Evolutionary conservation across 1,140 invertebrate genomes (phyloP).

Genomic region (Bombyx mandarina): DNA sequence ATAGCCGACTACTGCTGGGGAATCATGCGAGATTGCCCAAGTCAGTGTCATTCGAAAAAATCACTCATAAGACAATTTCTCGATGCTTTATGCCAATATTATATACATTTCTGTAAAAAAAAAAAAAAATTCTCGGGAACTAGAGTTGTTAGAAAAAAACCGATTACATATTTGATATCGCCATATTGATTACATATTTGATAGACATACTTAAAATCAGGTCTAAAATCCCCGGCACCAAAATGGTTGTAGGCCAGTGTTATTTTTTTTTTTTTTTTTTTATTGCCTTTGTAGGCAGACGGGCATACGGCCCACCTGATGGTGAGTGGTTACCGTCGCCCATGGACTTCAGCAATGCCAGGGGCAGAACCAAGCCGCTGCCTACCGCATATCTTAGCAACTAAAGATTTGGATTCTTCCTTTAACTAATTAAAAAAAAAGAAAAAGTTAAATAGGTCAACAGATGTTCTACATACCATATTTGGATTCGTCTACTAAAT

Average conservation of each 20-base stretch:
- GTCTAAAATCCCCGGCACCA: neutral
- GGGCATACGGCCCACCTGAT: too few species aligned
- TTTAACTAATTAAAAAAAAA: too few species aligned
- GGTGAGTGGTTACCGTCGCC: too few species aligned
- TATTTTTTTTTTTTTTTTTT: too few species aligned
- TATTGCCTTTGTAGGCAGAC: too few species aligned
- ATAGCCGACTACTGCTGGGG: neutral
- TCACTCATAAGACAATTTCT: neutral
- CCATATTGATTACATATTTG: neutral
- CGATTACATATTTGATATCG: neutral
- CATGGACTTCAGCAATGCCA: too few species aligned
- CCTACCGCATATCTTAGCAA: too few species aligned
- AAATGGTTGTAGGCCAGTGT: constrained; percentile 1
- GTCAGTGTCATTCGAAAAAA: neutral
- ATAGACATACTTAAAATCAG: neutral
- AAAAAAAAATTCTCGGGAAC: neutral
- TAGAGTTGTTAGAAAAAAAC: neutral
- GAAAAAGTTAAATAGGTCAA: too few species aligned
- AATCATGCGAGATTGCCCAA: neutral
- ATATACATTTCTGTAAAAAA: neutral
- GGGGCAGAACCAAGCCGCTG: too few species aligned
- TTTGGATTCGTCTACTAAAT: too few species aligned
- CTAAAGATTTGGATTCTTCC: too few species aligned
- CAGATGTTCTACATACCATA: too few species aligned
- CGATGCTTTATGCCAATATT: neutral